Evolutionary conservation across 2,797 vertebrate genomes (phyloP).

Genomic region (Sparus aurata): DNA sequence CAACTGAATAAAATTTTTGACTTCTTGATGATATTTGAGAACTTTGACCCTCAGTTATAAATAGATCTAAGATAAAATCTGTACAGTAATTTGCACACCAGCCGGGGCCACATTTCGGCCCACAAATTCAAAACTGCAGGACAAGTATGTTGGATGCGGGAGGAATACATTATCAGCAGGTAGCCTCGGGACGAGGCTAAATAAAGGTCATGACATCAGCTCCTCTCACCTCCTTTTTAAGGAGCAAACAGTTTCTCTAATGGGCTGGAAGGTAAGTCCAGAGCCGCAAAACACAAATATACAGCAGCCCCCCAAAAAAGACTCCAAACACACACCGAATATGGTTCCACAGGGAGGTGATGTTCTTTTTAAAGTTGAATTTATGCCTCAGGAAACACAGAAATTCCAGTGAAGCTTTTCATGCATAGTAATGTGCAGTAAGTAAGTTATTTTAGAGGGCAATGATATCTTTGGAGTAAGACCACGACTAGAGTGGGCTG

Average conservation of each 20-base stretch:
- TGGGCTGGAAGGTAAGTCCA: conserved; percentile 33
- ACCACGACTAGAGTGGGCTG: background rate
- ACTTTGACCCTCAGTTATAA: background rate
- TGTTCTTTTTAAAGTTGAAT: conserved; percentile 47
- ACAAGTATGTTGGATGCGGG: background rate
- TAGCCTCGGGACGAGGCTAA: conserved; percentile 1
- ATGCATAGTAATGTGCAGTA: conserved; percentile 46
- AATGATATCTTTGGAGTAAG: conserved; percentile 19
- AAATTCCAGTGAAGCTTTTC: conserved; percentile 38
- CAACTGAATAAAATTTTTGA: background rate
- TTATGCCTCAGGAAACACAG: conserved; percentile 43
- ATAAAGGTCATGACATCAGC: conserved; percentile 39
- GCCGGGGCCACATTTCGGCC: background rate
- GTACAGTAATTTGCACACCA: background rate
- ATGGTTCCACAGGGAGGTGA: conserved; percentile 26
- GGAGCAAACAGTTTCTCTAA: conserved; percentile 35
- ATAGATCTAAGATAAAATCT: background rate
- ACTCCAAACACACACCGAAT: conserved; percentile 24
- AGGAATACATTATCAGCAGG: conserved; percentile 25
- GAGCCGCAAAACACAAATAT: conserved; percentile 39
- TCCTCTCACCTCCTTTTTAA: conserved; percentile 31
- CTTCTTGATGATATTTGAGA: background rate
- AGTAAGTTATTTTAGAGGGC: conserved; percentile 38
- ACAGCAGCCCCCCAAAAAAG: background rate
- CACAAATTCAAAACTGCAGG: conserved; percentile 3